phyloP scores from a whole-genome alignment of 2,888 invertebrate species.

The Zele albiditarsus region DNA sequence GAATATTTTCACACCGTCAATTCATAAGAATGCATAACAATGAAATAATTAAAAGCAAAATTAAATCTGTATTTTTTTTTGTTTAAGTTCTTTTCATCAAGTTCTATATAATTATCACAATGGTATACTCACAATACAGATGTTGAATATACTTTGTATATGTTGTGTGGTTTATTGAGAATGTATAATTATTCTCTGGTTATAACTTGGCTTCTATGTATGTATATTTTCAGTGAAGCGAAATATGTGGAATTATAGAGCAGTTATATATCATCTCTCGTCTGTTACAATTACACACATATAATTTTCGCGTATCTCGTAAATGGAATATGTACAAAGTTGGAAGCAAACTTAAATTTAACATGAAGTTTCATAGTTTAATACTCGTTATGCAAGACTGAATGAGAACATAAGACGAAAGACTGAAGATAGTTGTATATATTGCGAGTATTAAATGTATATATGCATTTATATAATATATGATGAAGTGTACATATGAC shows the following conservation, averaged over 20 bases:
- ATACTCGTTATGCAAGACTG: background rate
- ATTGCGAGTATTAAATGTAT: background rate
- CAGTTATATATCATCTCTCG: background rate
- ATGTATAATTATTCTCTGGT: background rate
- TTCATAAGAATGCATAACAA: no score
- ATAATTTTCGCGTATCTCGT: slow-evolving; percentile 1
- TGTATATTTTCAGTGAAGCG: background rate
- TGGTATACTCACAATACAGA: no score
- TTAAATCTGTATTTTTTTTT: no score
- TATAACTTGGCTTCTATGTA: background rate
- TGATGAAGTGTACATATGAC: background rate
- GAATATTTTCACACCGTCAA: no score
- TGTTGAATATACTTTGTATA: no score
- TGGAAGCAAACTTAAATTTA: background rate
- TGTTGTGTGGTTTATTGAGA: background rate
- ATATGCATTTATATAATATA: background rate
- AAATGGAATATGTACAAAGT: background rate
- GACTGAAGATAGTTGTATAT: background rate
- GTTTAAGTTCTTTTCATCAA: background rate
- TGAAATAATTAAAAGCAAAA: no score
- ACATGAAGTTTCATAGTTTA: slow-evolving; percentile 1
- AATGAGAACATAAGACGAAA: background rate
- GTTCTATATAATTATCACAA: background rate
- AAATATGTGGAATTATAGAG: background rate
- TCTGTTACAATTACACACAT: background rate